Base-by-base conservation (phyloP, 2,797 vertebrate species). In the Lagorchestes hirsutus region DNA sequence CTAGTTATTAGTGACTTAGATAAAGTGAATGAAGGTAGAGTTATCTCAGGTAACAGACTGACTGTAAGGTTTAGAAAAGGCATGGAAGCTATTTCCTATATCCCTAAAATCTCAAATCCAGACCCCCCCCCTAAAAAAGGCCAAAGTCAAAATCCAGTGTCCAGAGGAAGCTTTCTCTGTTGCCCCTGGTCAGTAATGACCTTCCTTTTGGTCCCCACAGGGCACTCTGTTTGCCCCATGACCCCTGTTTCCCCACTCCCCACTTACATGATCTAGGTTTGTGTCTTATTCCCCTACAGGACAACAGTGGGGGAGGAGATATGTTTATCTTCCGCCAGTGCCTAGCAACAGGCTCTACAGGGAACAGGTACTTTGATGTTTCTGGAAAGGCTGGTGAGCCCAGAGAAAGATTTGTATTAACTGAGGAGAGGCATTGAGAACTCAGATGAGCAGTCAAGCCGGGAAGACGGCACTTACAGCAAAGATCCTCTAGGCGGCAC, bases 401-500 rank as follows among this genome's bases (percentile, higher is more conserved):
- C 40, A 2, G 2, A 87, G 74, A 46, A 82, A 46, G 40, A 11
- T 27, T n/a, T 11, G 9, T 27, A 87, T 50, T 46, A 46, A 46
- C n/a, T 40, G 67, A 24, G 16, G 16, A 16, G 14, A n/a, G 62
- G 62, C 31, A n/a, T 2, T 18, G 13, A 67, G 58, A 59, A 31
- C 11, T 59, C 58, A 59, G 34, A 67, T 0, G 1, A 2, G 62
- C 67, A 82, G 67, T 18, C 0, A 18, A 74, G 34, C 14, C 34
- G 18, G 4, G 12, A 82, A 34, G n/a, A 50, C 92, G 93, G 40
- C 92, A 92, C 92, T 93, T 95, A 92, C 4, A 97, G 24, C 6
- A 55, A 0, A 5, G 0, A 3, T 54, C 97, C 97, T 92, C 90
- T 50, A 97, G 98, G 67, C 95, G 97, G 97, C 97, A 93, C 90